phyloP scores from a whole-genome alignment of 2,797 vertebrate genomes.

The Spinus pinus region DNA sequence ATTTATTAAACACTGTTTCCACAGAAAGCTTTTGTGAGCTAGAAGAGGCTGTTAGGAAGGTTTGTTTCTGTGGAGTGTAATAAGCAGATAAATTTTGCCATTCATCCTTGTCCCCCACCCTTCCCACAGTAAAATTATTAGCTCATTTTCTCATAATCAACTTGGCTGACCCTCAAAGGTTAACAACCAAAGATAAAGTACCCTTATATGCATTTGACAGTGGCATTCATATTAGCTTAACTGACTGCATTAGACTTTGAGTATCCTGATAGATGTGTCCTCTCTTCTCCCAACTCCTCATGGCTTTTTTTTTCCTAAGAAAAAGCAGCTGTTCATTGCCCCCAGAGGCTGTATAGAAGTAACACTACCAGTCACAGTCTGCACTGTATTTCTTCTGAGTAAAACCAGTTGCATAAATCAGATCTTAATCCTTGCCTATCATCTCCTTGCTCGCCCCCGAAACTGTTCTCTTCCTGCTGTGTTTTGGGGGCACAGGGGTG shows the following conservation, averaged over 20 bases:
- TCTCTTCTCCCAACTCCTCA: background rate
- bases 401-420: background rate
- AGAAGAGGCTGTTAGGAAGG: background rate
- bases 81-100: background rate
- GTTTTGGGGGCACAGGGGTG: background rate
- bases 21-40: background rate
- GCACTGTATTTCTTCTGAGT: background rate
- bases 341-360: background rate
- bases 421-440: background rate
- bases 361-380: background rate
- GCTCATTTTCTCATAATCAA: background rate
- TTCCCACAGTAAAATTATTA: background rate
- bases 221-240: background rate
- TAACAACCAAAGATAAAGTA: background rate
- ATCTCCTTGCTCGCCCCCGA: background rate
- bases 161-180: background rate
- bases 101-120: background rate
- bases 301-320: background rate
- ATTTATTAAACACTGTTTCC: background rate
- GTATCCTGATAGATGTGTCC: background rate
- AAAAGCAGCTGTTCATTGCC: background rate
- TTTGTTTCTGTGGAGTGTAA: background rate
- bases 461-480: background rate
- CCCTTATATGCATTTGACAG: background rate
- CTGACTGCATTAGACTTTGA: background rate